Base-by-base conservation (phyloP, 2,797 vertebrate species). In the Eidolon dupreanum region DNA sequence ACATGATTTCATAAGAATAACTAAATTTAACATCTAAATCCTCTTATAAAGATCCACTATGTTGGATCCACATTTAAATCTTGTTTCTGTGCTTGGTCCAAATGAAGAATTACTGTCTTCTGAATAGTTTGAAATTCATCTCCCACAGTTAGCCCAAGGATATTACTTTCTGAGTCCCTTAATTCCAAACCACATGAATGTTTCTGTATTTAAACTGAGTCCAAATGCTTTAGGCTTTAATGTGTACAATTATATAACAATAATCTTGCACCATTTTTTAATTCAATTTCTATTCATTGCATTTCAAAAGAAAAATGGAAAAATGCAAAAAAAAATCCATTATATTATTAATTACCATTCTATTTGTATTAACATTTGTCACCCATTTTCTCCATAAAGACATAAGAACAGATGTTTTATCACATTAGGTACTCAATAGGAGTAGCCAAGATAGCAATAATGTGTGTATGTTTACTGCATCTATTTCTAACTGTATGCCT, bases 1-100 rank as follows among this genome's bases (percentile, higher is more conserved):
- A 0, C 70, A 7, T 22, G 49, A 75, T 92, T 96, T 84, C 77
- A 31, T 82, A 61, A 36, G 82, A 55, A 61, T 59, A 93, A 79
- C 12, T 88, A 88, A 97, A 66, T 96, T 97, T 97, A 53, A 90
- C 79, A 88, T 88, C 90, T 51, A 98, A 95, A 97, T 95, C 19
- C 46, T 94, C 41, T 96, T 97, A 65, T 7, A 87, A 86, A 94
- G 70, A 88, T 94, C 78, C 92, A 77, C 70, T 87, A 38, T 73
- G 28, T 71, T 90, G 89, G 33, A 88, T 90, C 9, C 43, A 73
- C 31, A 94, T 13, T 41, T 86, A 94, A 97, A 92, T 75, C 41
- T 94, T 94, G 13, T 28, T 94, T 97, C 96, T 96, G 81, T 7
- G 0, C 79, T 92, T 61, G 20, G 66, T 97, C 79, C 66, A 95